Evolutionary conservation across 2,888 invertebrate species (phyloP), one percentile per base, ranked within the genome.

Genomic region (Cinara cedri): DNA sequence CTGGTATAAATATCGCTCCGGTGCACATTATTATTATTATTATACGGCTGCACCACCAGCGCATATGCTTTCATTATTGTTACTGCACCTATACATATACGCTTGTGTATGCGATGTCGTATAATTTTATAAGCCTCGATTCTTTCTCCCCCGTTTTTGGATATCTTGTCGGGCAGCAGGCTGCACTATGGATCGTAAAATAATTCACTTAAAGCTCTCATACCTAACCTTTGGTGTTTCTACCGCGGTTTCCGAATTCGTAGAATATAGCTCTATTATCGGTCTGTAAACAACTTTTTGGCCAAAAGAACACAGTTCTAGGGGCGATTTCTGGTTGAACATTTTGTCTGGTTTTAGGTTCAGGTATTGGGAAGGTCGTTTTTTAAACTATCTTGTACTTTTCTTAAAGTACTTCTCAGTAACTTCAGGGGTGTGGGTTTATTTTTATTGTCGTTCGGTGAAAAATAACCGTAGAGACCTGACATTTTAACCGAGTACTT

Each of bases 111-210:
- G 1, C 42, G 1, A 42, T 24, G 54, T 54, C 65, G 74, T 65
- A 75, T 65, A 75, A 65, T 75, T 75, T 54, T 75, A 75, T 75
- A 75, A 75, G 72, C 49, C 34, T 10, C 14, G 24, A 2, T n/a
- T 13, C 11, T 8, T 14, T 1, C 34, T 1, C 14, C 14, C n/a
- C 21, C 24, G 6, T 49, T 72, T 26, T 46, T 6, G 72, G 46
- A 62, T 62, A 62, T 72, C 72, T 72, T 21, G 49, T 72, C 62
- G 26, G 49, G 51, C 62, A 9, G 9, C 46, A 24, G 3, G 24
- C 57, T 44, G 34, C 6, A 3, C 3, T 34, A 6, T 6, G 34
- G 44, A 49, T 72, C 72, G 62, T 72, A 72, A 62, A 72, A 72
- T 72, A 57, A 72, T 72, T 62, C 19, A 62, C 34, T 16, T 1